Conservation (phyloP, 2,113 vertebrate genomes). For the Pao palembangensis region DNA sequence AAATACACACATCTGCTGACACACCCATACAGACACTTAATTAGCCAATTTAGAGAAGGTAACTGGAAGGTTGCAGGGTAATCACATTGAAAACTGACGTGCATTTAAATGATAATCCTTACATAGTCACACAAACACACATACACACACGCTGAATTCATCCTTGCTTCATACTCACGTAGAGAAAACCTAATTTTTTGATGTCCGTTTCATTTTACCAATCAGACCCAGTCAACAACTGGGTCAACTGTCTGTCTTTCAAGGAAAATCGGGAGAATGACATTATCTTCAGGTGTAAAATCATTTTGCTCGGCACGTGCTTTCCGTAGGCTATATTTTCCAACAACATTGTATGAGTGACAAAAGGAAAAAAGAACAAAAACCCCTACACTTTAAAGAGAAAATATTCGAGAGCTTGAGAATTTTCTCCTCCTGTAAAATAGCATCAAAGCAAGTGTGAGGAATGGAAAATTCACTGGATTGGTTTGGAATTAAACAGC, state of each 20-base stretch:
- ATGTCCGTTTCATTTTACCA: slow-evolving; percentile 43
- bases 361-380: no score
- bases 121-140: slow-evolving; percentile 11
- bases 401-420: no score
- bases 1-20: slow-evolving; percentile 17
- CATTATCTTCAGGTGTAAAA: slow-evolving; percentile 15
- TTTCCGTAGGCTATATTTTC: background rate
- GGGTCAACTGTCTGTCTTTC: slow-evolving; percentile 22
- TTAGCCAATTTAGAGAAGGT: slow-evolving; percentile 51
- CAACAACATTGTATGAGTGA: background rate
- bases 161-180: slow-evolving; percentile 29
- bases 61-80: slow-evolving; percentile 42
- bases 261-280: slow-evolving; percentile 12
- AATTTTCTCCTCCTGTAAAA: no score
- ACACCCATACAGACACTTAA: slow-evolving; percentile 34
- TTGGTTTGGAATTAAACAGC: background rate
- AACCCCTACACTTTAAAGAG: no score
- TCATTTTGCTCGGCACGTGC: slow-evolving; percentile 11
- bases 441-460: background rate
- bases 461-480: slow-evolving; percentile 1
- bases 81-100: slow-evolving; percentile 42
- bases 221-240: slow-evolving; percentile 16
- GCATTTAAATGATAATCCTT: slow-evolving; percentile 49
- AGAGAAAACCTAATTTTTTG: slow-evolving; percentile 42
- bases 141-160: slow-evolving; percentile 5